Base-by-base conservation (phyloP, 2,888 invertebrate genomes). In the Sepiola atlantica region DNA sequence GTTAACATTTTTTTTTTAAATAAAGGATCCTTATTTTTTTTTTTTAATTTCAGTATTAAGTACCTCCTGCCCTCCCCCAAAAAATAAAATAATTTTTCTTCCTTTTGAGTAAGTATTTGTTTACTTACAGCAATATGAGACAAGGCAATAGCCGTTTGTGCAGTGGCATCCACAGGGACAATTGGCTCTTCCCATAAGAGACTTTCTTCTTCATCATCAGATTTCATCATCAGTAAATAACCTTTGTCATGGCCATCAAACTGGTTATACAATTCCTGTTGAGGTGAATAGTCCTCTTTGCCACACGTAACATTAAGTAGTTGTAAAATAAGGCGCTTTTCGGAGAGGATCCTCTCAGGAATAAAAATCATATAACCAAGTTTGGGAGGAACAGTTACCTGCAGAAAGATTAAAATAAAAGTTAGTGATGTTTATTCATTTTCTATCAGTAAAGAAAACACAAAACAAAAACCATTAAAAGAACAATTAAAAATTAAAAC, bases 251-350 rank as follows among this genome's bases (percentile, higher is more conserved):
- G 94, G 16, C 77, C 77, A 77, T 77, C 77, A 77, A n/a, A 32
- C 77, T 77, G 77, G 4, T 18, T 77, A 16, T 77, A 77, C 4
- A 32, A 77, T 77, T 77, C 77, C 35, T 95, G 94, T 45, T 94
- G 94, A 35, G 95, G 94, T 1, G 96, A 94, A 28, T 95, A 95
- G 94, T 97, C 97, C 94, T 97, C 97, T 1, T 97, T 96, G 16
- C 97, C 97, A 95, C 97, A 97, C 1, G 97, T 97, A 94, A 97
- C 97, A 95, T 97, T 97, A 95, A 97, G 96, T 94, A 98, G 96
- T 94, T 97, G 97, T 94, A 97, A 96, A 77, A 98, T 97, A 94
- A 97, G 96, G 20, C 96, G 96, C 12, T 96, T 96, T 95, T 97
- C 96, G 61, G 96, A 95, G 35, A 96, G 95, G 91, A 97, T 97